Evolutionary conservation across 2,113 vertebrate species (phyloP).

Genomic region (Psilopogon haemacephalus): DNA sequence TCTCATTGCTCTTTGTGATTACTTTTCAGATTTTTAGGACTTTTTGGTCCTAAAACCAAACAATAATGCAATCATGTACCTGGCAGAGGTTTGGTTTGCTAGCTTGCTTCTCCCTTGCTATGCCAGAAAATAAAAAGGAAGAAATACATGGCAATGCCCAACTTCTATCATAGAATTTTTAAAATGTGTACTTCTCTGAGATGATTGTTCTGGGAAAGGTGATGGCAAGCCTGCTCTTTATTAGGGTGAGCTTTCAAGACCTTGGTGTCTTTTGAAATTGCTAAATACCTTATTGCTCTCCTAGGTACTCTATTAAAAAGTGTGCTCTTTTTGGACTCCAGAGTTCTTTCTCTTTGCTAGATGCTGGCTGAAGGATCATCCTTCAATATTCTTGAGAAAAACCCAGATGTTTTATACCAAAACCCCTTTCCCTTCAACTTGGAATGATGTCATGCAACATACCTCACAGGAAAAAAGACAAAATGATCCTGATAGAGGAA

Average conservation of each 20-base stretch:
- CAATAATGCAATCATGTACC: not conserved
- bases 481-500: not conserved
- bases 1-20: not conserved
- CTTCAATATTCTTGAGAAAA: not conserved
- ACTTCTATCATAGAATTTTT: not conserved
- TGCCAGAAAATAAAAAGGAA: not conserved
- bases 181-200: not conserved
- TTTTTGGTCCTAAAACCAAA: not conserved
- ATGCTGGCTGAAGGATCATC: not conserved
- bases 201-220: not conserved
- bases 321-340: not conserved
- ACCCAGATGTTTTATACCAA: not conserved
- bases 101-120: not conserved
- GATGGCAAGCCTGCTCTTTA: not conserved
- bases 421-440: not conserved
- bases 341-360: not conserved
- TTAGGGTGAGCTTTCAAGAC: not conserved
- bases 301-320: not conserved
- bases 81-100: not conserved
- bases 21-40: not conserved
- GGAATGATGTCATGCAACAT: not conserved
- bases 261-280: not conserved
- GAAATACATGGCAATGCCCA: not conserved
- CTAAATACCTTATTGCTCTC: not conserved
- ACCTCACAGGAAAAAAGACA: not conserved